A percentile compares a stretch with the other conserved stretches of the same genome.
Conservation (phyloP, 2,888 invertebrate species). For the Metellina segmentata region DNA sequence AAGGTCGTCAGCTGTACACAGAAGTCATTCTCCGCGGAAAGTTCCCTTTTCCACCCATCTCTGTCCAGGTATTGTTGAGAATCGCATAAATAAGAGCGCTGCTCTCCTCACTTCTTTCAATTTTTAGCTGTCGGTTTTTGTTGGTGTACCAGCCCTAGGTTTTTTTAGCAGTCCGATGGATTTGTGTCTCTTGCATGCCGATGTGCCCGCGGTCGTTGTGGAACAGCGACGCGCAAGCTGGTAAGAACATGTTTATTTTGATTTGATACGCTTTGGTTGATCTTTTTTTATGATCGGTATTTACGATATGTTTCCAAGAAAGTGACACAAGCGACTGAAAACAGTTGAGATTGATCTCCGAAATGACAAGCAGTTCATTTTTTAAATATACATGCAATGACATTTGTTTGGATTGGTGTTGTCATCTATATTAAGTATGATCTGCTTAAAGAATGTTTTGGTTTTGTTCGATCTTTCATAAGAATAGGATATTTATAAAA, state of each 20-base stretch:
- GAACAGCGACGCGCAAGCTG: conserved; percentile 71
- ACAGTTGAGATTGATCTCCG: too few species aligned
- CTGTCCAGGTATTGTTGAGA: conserved; percentile 6
- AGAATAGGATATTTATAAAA: too few species aligned
- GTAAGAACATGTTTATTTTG: conserved; percentile 22
- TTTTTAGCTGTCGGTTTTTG: conserved; percentile 6
- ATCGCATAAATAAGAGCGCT: conserved; percentile 28
- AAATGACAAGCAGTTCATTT: too few species aligned
- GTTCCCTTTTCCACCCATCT: conserved; percentile 16
- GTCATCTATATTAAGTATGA: too few species aligned
- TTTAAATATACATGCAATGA: too few species aligned
- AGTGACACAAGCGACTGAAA: too few species aligned
- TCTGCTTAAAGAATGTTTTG: too few species aligned
- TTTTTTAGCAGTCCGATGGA: conserved; percentile 39
- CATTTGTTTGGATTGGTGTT: too few species aligned
- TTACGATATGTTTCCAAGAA: too few species aligned
- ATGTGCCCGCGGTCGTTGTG: conserved; percentile 51
- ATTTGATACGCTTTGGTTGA: too few species aligned
- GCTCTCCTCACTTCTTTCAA: not conserved
- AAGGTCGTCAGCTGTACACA: conserved; percentile 42
- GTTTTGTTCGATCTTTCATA: too few species aligned
- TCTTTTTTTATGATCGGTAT: too few species aligned
- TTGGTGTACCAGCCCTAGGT: not conserved
- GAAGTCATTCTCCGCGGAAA: conserved; percentile 22
- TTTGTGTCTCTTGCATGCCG: conserved; percentile 64